Evolutionary conservation across 2,113 vertebrate genomes (phyloP).

Genomic region (Pagrus major): DNA sequence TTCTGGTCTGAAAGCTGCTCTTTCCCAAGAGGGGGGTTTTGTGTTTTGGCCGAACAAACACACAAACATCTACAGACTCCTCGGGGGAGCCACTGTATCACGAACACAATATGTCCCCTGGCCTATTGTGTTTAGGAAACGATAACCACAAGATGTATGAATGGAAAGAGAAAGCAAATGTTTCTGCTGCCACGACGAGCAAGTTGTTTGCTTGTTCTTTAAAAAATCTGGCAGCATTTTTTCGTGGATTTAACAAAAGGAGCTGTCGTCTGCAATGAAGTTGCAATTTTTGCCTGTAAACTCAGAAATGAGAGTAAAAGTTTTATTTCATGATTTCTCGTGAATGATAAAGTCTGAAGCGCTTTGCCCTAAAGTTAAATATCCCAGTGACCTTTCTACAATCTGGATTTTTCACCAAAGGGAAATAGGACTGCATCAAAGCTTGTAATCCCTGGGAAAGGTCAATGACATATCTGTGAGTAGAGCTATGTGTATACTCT

Average conservation of each 20-base stretch:
- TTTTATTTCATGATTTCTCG: conserved; percentile 12
- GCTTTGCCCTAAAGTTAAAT: conserved; percentile 29
- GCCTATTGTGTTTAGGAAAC: conserved; percentile 41
- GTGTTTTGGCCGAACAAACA: conserved; percentile 44
- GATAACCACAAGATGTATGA: conserved; percentile 45
- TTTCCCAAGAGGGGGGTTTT: conserved; percentile 40
- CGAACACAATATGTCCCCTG: conserved; percentile 44
- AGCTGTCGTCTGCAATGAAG: not conserved
- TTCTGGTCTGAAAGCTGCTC: conserved; percentile 40
- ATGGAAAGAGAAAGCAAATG: conserved; percentile 16
- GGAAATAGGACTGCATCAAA: conserved; percentile 3
- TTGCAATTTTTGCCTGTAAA: not conserved
- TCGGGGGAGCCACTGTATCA: conserved; percentile 37
- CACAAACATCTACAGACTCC: conserved; percentile 10
- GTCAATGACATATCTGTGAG: conserved; percentile 47
- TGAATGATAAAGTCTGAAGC: conserved; percentile 8
- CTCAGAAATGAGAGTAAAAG: not conserved
- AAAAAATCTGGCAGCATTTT: not conserved
- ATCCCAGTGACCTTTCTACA: conserved; percentile 46
- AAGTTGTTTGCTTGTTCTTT: not conserved
- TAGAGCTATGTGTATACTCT: conserved; percentile 11
- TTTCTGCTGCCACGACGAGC: conserved; percentile 13
- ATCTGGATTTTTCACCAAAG: conserved; percentile 36
- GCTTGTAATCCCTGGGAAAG: conserved; percentile 49
- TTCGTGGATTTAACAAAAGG: not conserved